Base-by-base conservation (phyloP, 2,113 vertebrate genomes). In the Sylvilagus bachmani region DNA sequence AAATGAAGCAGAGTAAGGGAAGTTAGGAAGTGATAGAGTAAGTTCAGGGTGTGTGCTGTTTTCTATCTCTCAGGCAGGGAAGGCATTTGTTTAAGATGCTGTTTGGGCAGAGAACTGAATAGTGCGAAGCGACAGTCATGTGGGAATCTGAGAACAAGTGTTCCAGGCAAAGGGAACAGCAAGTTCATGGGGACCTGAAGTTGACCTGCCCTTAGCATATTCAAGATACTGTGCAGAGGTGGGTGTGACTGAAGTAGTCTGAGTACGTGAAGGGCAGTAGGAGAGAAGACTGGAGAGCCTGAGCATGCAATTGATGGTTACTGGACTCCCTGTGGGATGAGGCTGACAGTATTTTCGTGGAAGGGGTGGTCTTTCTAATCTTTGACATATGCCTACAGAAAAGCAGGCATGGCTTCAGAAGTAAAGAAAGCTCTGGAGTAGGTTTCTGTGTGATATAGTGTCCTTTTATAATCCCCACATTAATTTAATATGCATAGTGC, bases 361-460 rank as follows among this genome's bases (percentile, higher is more conserved):
- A 27, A 82, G 44, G 6, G 14, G 10, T 6, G 17, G 16, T 78
- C 73, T 90, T 58, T 8, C 44, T 71, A 90, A 69, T 7, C 27
- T 89, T 61, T 77, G 36, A 31, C 19, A 21, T n/a, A 21, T 6
- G 4, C 44, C 70, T 38, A 69, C 62, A 11, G 10, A 16, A 44
- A 27, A 79, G 25, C 49, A 33, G 0, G 1, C 1, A 0, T 36
- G 13, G 58, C 49, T 31, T 69, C 9, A 85, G 83, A 82, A 69
- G 44, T 31, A 86, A 86, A 71, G 29, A 14, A 62, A 85, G 25
- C 17, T 62, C 61, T 51, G 16, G 49, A 25, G 16, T 49, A 31
- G 67, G 21, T 0, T 0, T 29, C 16, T 62, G 19, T 29, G 19
- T n/a, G 27, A 58, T 49, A 7, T 5, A 29, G 25, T 1, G 25